Evolutionary conservation across 2,113 vertebrate genomes (phyloP).

Genomic region (Dryoscopus gambensis): DNA sequence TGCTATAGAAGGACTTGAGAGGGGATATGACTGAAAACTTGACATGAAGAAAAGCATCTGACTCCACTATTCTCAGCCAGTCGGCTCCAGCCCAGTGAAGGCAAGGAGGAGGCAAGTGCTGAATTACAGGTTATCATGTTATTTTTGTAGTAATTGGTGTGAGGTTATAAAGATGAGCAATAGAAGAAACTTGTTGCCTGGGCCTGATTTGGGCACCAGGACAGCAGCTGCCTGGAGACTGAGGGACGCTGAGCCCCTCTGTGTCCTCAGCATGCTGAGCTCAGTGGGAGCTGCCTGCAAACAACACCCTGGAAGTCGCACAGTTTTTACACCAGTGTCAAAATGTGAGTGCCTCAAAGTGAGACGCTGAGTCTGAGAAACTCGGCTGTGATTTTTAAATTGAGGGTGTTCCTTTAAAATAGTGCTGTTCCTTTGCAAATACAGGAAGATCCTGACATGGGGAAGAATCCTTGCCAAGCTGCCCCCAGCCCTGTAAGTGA

Average conservation of each 20-base stretch:
- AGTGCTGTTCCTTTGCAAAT: neutral
- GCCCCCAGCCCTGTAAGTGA: neutral
- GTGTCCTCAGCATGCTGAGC: rapidly evolving
- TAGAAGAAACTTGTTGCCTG: neutral
- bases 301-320: rapidly evolving
- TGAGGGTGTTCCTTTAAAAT: neutral
- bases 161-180: neutral
- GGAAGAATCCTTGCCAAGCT: neutral
- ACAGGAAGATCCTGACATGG: neutral
- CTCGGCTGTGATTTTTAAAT: neutral
- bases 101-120: neutral
- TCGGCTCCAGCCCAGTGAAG: neutral
- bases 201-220: neutral
- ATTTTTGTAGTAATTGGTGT: neutral
- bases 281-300: neutral
- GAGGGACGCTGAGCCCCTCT: neutral
- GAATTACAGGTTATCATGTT: neutral
- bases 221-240: neutral
- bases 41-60: neutral
- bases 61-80: neutral
- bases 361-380: neutral
- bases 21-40: neutral
- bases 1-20: neutral
- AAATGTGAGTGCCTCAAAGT: rapidly evolving
- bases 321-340: neutral